Base-by-base conservation (phyloP, 2,888 invertebrate genomes). In the Leptopterna dolabrata region DNA sequence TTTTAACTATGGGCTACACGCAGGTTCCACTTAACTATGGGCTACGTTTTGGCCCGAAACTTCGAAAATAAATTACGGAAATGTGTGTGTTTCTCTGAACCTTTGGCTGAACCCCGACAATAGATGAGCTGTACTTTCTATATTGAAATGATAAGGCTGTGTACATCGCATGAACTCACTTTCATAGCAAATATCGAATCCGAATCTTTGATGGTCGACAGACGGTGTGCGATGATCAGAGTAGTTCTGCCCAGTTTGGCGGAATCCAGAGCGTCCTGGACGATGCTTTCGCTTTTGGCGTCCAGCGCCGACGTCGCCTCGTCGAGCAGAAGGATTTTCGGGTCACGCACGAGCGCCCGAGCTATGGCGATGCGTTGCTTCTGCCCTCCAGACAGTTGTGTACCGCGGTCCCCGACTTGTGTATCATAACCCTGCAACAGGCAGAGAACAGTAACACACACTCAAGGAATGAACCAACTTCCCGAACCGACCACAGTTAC, bases 221-320 rank as follows among this genome's bases (percentile, higher is more conserved):
- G 90, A 19, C 92, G 90, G 88, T 93, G 92, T 11, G 92, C 92
- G 16, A 93, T 91, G 16, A 92, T 91, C 24, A 92, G 90, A 0
- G 92, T 92, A 6, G 92, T 92, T 76, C 92, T 90, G 16, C 92
- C 92, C 88, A 90, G 81, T 89, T 91, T 90, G 3, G 91, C 96
- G 92, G 94, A 95, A 92, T 95, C 96, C 88, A 95, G 93, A 87
- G 94, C 97, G 19, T 94, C 94, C 92, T 98, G 97, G 0, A 98
- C 97, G 91, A 96, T 94, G 0, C 95, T 94, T 92, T 98, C 98
- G 89, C 96, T 97, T 29, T 95, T 94, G 0, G 96, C 95, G 91
- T 97, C 97, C 24, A 97, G 93, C 0, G 97, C 97, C 0, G 97
- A 97, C 0, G 98, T 98, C 0, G 97, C 97, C 92, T 98, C 97